phyloP scores from a whole-genome alignment of 2,797 vertebrate species.

The Pitangus sulphuratus region DNA sequence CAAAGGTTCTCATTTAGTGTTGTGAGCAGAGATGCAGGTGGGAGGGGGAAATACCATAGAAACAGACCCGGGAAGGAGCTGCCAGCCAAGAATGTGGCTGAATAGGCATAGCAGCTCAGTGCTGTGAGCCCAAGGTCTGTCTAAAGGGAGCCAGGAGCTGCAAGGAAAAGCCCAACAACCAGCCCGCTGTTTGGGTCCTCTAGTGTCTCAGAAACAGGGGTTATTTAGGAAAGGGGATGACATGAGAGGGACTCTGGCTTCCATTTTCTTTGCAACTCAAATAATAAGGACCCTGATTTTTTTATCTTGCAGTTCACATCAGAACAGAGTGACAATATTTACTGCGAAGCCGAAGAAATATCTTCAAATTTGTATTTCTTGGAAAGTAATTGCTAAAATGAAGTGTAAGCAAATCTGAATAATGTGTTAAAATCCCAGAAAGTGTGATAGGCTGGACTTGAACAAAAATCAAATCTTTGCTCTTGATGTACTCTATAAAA shows the following conservation, averaged over 20 bases:
- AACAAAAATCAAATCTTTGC: not conserved
- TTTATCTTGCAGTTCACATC: not conserved
- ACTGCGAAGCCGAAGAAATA: not conserved
- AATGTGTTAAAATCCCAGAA: accelerated
- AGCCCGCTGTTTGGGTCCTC: not conserved
- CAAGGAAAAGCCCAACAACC: not conserved
- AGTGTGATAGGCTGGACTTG: not conserved
- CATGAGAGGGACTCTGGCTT: not conserved
- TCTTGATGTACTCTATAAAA: not conserved
- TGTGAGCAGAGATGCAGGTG: not conserved
- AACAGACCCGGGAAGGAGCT: not conserved
- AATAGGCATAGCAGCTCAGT: not conserved
- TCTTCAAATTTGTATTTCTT: not conserved
- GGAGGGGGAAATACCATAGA: slow-evolving; percentile 20
- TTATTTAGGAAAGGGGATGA: not conserved
- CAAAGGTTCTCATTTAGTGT: not conserved
- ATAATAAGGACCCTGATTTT: not conserved
- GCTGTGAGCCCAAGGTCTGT: not conserved
- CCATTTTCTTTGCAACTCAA: not conserved
- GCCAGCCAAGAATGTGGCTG: not conserved
- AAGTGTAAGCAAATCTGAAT: not conserved
- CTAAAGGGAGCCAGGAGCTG: not conserved
- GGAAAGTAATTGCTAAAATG: not conserved
- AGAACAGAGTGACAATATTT: not conserved
- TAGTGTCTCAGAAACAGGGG: not conserved